Evolutionary conservation across 2,113 vertebrate genomes (phyloP), one percentile per base, ranked within the genome.

Genomic region (Albula glossodonta): DNA sequence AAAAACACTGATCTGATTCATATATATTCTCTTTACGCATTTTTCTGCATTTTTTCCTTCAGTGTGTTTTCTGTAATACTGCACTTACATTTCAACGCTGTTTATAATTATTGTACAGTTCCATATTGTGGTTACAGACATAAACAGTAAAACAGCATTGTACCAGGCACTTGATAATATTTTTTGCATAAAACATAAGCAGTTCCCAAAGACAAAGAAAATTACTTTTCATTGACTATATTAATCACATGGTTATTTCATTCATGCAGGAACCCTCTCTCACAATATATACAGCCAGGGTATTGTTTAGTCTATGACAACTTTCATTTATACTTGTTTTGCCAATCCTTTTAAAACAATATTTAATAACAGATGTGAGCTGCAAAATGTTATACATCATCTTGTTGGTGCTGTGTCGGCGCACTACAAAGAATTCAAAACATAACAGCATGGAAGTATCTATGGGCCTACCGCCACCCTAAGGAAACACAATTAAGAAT

Each of bases 381-480:
- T 19, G 52, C 50, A 19, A 84, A 77, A 77, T 1, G 5, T 4
- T 51, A 52, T 84, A 19, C 22, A 84, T 77, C 66, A 25, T 51
- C 52, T 52, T 12, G 5, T 8, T 31, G 50, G 63, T 52, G 49
- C 48, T 41, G n/a, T 84, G 83, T 41, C 31, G 31, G 31, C 31
- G 31, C 31, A 41, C 31, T 41, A 83, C 53, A 63, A 83, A 13
- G 25, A 63, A 41, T 83, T 63, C 53, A 83, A 83, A 83, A 57
- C 53, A 63, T 83, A 63, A 41, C 25, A 60, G 10, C 17, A 10
- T 13, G 41, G 49, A 17, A 51, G 48, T 2, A 50, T 84, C 48
- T 70, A 63, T 74, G 10, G 51, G 22, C 77, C 66, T 51, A 13
- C 66, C 25, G 1, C 13, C 12, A 51, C 19, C n/a, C 50, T 3